Percentiles rank a stretch among this genome's conserved stretches.
These are phyloP conservation scores for Saxicola maurus DNA, from an alignment of 2,797 vertebrate genomes.

Conservation along the genomic window DNA sequence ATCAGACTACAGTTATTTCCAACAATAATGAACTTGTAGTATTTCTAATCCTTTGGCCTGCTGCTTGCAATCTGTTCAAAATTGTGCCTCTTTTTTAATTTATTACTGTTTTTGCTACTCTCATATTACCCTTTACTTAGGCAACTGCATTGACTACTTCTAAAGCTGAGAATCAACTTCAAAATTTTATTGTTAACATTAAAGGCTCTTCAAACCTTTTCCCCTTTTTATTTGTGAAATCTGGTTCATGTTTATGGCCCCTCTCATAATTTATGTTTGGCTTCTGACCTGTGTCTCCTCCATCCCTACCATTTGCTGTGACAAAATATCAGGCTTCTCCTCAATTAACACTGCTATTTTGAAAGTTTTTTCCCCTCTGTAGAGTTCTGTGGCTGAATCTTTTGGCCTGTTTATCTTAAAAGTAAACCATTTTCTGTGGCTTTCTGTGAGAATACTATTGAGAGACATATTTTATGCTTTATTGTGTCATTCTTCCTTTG, in stretches of 20 bases:
- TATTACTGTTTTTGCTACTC: conserved; percentile 26
- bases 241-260: conserved; percentile 38
- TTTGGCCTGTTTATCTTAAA: background rate
- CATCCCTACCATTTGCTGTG: background rate
- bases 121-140: conserved; percentile 19
- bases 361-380: background rate
- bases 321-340: conserved; percentile 30
- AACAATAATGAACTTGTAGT: background rate
- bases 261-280: conserved; percentile 45
- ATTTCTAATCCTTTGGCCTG: background rate
- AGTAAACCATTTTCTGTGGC: background rate
- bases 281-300: conserved; percentile 47
- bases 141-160: background rate
- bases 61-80: conserved; percentile 34
- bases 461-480: background rate
- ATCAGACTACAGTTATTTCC: background rate
- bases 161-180: conserved; percentile 40
- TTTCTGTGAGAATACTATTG: background rate
- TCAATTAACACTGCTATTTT: background rate
- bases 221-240: conserved; percentile 51
- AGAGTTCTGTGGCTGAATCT: background rate
- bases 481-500: background rate
- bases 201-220: conserved; percentile 48
- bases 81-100: conserved; percentile 5
- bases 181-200: conserved; percentile 57